Conservation (phyloP, 2,113 vertebrate species). For the Sisor rabdophorus region DNA sequence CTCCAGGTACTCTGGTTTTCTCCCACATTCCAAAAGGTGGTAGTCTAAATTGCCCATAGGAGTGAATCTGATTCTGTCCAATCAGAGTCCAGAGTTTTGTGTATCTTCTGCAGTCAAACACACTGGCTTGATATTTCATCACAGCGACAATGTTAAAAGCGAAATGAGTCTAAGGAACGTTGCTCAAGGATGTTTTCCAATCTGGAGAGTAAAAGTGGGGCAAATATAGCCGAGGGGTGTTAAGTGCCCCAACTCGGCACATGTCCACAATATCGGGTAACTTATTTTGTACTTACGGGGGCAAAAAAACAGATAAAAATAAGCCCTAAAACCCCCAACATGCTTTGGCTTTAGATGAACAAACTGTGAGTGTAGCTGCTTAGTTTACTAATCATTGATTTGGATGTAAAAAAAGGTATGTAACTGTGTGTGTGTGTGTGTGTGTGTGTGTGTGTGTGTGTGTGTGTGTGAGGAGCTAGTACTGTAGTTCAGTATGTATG, state of each 20-base stretch:
- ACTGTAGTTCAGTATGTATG: background rate
- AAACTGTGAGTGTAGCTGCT: conserved; percentile 58
- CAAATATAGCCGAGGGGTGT: conserved; percentile 63
- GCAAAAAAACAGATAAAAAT: conserved; percentile 65
- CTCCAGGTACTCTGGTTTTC: too few species aligned
- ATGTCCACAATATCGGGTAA: conserved; percentile 71
- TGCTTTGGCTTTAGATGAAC: conserved; percentile 52
- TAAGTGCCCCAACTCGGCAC: conserved; percentile 60
- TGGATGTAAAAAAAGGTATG: conserved; percentile 64
- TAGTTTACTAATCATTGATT: conserved; percentile 50
- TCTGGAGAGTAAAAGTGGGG: conserved; percentile 41
- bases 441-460: conserved; percentile 12
- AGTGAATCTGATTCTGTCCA: too few species aligned
- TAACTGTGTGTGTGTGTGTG: conserved; percentile 36
- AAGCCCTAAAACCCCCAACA: conserved; percentile 61
- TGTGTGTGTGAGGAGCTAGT: background rate
- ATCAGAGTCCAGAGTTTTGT: background rate
- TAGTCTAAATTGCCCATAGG: too few species aligned
- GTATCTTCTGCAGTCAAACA: background rate
- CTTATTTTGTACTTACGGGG: conserved; percentile 67
- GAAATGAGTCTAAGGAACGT: conserved; percentile 5
- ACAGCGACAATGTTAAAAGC: conserved; percentile 9
- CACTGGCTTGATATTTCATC: conserved; percentile 17
- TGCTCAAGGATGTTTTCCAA: conserved; percentile 41
- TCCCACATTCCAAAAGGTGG: too few species aligned